Conservation (phyloP, 2,797 vertebrate genomes). For the Cryptoprocta ferox region DNA sequence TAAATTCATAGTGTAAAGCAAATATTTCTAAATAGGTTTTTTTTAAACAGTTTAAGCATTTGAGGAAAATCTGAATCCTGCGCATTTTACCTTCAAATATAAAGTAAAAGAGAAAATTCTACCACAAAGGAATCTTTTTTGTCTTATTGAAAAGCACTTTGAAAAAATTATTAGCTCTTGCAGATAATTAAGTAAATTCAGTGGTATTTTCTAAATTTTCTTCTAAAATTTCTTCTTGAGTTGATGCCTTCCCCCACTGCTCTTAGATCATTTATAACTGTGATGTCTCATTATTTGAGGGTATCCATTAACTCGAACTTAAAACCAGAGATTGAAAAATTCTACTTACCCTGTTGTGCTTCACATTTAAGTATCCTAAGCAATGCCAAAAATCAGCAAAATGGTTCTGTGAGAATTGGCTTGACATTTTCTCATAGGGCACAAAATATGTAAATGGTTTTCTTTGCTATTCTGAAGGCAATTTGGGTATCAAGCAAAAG, state of each 20-base stretch:
- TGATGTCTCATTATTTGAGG: background rate
- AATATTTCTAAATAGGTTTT: constrained; percentile 3
- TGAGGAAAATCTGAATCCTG: background rate
- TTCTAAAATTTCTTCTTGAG: background rate
- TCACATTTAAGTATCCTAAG: background rate
- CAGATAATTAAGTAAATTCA: constrained; percentile 33
- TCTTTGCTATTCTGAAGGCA: background rate
- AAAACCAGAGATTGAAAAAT: constrained; percentile 8
- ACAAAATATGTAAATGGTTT: background rate
- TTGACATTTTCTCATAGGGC: background rate
- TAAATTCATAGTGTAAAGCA: constrained; percentile 8
- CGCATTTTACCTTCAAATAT: background rate
- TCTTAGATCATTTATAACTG: background rate
- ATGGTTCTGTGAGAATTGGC: background rate
- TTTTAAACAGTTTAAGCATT: background rate
- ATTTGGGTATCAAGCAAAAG: background rate
- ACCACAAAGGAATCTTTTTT: background rate
- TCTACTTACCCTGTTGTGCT: background rate
- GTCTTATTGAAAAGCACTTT: constrained; percentile 1
- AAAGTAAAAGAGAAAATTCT: constrained; percentile 50
- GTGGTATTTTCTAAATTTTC: constrained; percentile 8
- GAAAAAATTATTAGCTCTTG: background rate
- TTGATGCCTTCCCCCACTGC: background rate
- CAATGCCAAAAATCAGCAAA: background rate
- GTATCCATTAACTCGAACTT: background rate